phyloP scores from a whole-genome alignment of 2,797 vertebrate genomes.

The Epinephelus coioides region DNA sequence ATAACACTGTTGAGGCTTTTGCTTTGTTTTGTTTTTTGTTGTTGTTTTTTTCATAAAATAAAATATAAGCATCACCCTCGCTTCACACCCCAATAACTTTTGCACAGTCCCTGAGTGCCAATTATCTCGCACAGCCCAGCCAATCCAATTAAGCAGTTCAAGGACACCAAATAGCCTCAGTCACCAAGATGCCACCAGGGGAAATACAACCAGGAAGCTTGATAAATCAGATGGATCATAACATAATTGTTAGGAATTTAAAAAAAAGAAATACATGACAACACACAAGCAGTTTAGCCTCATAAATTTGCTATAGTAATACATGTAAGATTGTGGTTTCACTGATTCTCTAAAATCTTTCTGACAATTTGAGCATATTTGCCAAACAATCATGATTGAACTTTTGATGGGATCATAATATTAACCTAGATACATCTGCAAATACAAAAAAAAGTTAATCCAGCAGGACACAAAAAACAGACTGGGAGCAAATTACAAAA shows the following conservation, averaged over 20 bases:
- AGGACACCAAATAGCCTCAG: slow-evolving; percentile 8
- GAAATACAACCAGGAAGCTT: not conserved
- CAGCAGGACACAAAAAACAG: slow-evolving; percentile 1
- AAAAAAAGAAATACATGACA: not conserved
- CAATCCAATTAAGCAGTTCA: slow-evolving; percentile 30
- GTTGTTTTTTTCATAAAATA: not conserved
- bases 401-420: slow-evolving; percentile 45
- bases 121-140: slow-evolving; percentile 6
- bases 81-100: not conserved
- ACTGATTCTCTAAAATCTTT: not conserved
- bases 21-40: not conserved
- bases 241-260: not conserved
- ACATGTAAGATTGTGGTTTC: not conserved
- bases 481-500: slow-evolving; percentile 4
- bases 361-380: not conserved
- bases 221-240: not conserved
- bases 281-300: not conserved
- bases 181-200: slow-evolving; percentile 29
- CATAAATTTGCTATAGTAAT: not conserved
- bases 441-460: slow-evolving; percentile 42
- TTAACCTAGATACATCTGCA: slow-evolving; percentile 42
- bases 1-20: not conserved
- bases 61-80: not conserved
- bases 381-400: not conserved
- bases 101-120: slow-evolving; percentile 21